Conservation (phyloP, 2,888 invertebrate genomes). For the Brachypalpus laphriformis region DNA sequence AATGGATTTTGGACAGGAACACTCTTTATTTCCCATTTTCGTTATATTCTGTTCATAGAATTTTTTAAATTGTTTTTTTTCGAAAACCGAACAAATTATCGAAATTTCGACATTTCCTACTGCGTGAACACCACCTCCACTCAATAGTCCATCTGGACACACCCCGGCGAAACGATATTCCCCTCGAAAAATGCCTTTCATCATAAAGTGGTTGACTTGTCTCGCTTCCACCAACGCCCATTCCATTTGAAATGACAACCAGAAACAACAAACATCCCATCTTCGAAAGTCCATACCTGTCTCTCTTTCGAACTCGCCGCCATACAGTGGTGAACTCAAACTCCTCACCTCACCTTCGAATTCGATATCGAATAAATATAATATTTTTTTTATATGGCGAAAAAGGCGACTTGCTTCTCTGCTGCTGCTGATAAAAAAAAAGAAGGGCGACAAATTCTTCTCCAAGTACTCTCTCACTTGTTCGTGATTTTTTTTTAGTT, state of each 20-base stretch:
- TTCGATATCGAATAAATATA: slow-evolving; percentile 47
- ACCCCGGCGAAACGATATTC: not conserved
- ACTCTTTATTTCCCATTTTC: too few relatives aligned
- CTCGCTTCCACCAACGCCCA: slow-evolving; percentile 14
- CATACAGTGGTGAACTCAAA: not conserved
- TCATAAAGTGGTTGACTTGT: slow-evolving; percentile 8
- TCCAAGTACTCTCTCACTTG: slow-evolving; percentile 51
- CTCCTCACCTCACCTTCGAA: slow-evolving; percentile 10
- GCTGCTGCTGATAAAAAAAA: slow-evolving; percentile 68
- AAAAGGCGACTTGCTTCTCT: slow-evolving; percentile 61
- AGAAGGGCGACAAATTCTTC: slow-evolving; percentile 65
- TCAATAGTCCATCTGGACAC: not conserved
- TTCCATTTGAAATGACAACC: not conserved
- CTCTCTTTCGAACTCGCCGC: slow-evolving; percentile 8
- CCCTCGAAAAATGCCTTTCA: not conserved
- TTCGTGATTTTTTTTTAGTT: slow-evolving; percentile 64
- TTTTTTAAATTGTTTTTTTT: too few relatives aligned
- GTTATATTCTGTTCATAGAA: too few relatives aligned
- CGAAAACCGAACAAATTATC: too few relatives aligned
- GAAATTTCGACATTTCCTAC: not conserved
- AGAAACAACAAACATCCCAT: not conserved
- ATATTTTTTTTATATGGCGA: slow-evolving; percentile 43
- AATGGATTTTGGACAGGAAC: too few relatives aligned
- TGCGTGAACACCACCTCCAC: slow-evolving; percentile 3
- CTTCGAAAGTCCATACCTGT: not conserved